These are phyloP conservation scores for Gallirallus australis DNA, from an alignment of 2,797 vertebrate genomes.

Conservation along the genomic window DNA sequence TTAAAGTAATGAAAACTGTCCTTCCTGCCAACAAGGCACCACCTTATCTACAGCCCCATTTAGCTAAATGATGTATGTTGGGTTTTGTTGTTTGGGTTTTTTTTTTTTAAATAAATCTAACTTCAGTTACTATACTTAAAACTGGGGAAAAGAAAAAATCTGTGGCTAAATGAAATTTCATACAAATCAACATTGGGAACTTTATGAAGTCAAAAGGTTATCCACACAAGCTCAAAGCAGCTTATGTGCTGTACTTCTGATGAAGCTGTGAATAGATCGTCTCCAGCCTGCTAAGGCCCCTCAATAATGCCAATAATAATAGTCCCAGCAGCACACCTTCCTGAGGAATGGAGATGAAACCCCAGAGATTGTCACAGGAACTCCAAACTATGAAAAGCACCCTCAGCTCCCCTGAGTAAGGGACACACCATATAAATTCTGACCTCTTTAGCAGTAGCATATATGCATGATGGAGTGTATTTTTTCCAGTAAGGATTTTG, in stretches of 20 bases:
- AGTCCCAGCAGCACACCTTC: neutral
- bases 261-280: neutral
- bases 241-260: neutral
- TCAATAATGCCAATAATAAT: neutral
- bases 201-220: constrained; percentile 32
- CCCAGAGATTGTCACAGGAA: neutral
- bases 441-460: neutral
- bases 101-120: neutral
- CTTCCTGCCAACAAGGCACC: constrained; percentile 75
- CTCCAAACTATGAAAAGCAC: neutral
- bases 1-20: constrained; percentile 87
- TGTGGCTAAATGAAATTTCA: constrained; percentile 32
- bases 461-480: accelerated
- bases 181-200: constrained; percentile 36
- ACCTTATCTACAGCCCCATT: constrained; percentile 75
- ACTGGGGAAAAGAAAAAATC: neutral
- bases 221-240: constrained; percentile 5
- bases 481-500: neutral
- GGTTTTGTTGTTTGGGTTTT: no score
- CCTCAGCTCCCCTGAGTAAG: accelerated
- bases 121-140: constrained; percentile 58
- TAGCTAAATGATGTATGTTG: constrained; percentile 60
- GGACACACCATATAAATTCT: accelerated
- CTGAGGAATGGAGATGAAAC: neutral
- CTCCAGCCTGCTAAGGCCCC: neutral